These are phyloP conservation scores for Nymphalis urticae DNA, from an alignment of 2,888 invertebrate genomes.

Conservation along the genomic window DNA sequence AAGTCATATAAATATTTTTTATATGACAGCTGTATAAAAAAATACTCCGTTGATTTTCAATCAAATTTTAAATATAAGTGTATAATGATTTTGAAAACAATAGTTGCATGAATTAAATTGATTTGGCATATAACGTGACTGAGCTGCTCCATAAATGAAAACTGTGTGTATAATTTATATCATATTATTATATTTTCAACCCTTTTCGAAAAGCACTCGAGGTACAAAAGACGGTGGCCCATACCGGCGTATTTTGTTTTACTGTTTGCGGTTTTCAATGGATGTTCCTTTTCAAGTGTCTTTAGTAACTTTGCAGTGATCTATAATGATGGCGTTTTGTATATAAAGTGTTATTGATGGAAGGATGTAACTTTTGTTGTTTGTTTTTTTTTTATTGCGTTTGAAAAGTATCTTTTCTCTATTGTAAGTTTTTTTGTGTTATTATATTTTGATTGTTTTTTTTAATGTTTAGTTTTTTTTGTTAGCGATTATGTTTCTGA, in stretches of 20 bases:
- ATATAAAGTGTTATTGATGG: constrained; percentile 12
- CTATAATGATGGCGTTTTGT: constrained; percentile 32
- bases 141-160: background rate
- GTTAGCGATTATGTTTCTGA: too few species aligned
- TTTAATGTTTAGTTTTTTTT: background rate
- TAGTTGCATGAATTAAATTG: too few species aligned
- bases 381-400: constrained; percentile 5
- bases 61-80: too few species aligned
- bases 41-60: background rate
- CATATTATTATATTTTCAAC: constrained; percentile 64
- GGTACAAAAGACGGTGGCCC: constrained; percentile 56
- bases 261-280: constrained; percentile 27
- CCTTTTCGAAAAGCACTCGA: constrained; percentile 51
- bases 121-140: background rate
- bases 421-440: background rate
- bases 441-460: background rate
- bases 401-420: constrained; percentile 10
- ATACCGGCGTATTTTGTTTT: constrained; percentile 38
- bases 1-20: too few species aligned
- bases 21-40: background rate
- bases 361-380: constrained; percentile 1
- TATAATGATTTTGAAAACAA: too few species aligned
- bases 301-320: constrained; percentile 35
- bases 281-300: constrained; percentile 39
- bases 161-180: constrained; percentile 43